phyloP scores from a whole-genome alignment of 2,797 vertebrate species.

The Amblyraja radiata region DNA sequence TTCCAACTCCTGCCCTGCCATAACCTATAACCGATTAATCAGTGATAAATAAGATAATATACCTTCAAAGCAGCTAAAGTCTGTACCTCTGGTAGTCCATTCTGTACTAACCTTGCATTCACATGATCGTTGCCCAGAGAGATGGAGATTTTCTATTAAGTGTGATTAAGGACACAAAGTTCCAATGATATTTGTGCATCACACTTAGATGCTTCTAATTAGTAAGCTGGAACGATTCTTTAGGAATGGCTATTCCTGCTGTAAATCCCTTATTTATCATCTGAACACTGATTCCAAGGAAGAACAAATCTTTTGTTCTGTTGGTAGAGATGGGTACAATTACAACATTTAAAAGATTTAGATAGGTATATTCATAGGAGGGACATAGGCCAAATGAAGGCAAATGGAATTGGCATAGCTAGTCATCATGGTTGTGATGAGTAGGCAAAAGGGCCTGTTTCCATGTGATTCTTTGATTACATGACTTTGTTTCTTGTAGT shows the following conservation, averaged over 20 bases:
- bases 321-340: no score
- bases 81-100: neutral
- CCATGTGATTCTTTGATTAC: no score
- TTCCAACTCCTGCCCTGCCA: neutral
- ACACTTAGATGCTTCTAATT: neutral
- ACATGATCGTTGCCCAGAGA: neutral
- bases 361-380: no score
- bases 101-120: neutral
- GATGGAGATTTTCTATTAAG: neutral
- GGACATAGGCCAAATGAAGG: no score
- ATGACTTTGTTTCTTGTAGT: neutral
- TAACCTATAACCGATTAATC: neutral
- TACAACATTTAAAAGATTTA: no score
- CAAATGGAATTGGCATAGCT: no score
- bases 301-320: neutral
- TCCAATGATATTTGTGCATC: neutral
- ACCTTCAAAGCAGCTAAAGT: neutral
- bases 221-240: neutral
- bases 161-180: neutral
- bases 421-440: no score
- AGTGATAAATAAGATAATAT: neutral
- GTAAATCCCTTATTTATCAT: neutral
- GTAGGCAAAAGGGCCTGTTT: no score
- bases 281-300: neutral
- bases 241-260: neutral